Base-by-base conservation (phyloP, 2,113 vertebrate genomes). In the Corvus hawaiiensis region DNA sequence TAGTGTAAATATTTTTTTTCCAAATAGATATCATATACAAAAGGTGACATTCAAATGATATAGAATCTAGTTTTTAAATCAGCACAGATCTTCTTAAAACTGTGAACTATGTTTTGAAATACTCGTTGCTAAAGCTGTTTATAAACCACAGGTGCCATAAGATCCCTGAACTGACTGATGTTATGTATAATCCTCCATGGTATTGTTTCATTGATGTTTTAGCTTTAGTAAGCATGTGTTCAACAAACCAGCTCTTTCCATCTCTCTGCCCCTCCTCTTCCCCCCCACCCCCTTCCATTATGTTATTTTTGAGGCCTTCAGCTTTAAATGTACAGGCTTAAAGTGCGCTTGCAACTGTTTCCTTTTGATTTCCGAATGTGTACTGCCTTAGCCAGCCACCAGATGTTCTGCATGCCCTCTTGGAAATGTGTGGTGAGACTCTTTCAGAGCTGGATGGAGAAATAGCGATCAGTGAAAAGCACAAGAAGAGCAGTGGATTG, bases 121-220 rank as follows among this genome's bases (percentile, higher is more conserved):
- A 98, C 97, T 98, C 98, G 98, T 98, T 98, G 98, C 97, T 98
- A 98, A 98, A 98, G 98, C 98, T 99, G 98, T 99, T 98, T 99
- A 98, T 98, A 99, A 98, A 99, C 99, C 99, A 98, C 98, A 98
- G 98, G 99, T 99, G 99, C 99, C 99, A 99, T 99, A 99, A 98
- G 97, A 98, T 96, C 97, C 98, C 97, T 97, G 97, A 96, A 98
- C 93, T 97, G 97, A 97, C 97, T 97, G 90, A 97, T 97, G 94
- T 98, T 96, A 94, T 52, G 97, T 98, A 97, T 97, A 96, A 96
- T 97, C 97, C 97, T 96, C 97, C 97, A 97, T 82, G 84, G 96
- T 97, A 97, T 97, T 79, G 94, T 97, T 97, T 97, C 96, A 96
- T 94, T 92, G 97, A 97, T 81, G 84, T 97, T 96, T 95, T 97